phyloP scores from a whole-genome alignment of 2,113 vertebrate genomes.

The Ibidorhyncha struthersii region DNA sequence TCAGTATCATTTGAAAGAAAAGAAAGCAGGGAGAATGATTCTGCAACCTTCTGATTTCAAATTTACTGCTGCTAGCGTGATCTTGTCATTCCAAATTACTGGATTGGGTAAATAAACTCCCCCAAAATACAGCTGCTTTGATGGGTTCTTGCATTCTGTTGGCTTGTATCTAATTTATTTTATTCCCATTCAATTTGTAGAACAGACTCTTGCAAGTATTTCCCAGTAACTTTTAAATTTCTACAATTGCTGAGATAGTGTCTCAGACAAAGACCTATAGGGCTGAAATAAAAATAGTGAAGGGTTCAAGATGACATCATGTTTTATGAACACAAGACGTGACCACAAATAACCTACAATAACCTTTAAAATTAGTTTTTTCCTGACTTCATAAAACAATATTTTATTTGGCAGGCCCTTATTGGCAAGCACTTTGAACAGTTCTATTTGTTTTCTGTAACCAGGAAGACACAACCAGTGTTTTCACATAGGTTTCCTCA shows the following conservation, averaged over 20 bases:
- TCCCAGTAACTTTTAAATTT: constrained; percentile 62
- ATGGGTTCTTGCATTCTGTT: constrained; percentile 39
- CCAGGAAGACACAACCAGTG: constrained; percentile 84
- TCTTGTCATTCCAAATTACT: not conserved
- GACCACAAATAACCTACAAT: constrained; percentile 86
- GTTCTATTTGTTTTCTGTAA: constrained; percentile 87
- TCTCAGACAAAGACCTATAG: constrained; percentile 73
- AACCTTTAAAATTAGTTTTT: constrained; percentile 88
- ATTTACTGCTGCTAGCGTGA: not conserved
- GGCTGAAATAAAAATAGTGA: constrained; percentile 76
- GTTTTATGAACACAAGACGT: constrained; percentile 78
- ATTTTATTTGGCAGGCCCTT: constrained; percentile 82
- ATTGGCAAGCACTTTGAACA: constrained; percentile 75
- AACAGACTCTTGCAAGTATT: constrained; percentile 44
- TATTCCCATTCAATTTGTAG: constrained; percentile 54
- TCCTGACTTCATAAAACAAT: constrained; percentile 87
- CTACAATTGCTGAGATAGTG: constrained; percentile 61
- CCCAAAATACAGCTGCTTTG: constrained; percentile 6
- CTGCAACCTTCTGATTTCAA: not conserved
- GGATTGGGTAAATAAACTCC: not conserved
- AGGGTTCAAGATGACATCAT: constrained; percentile 80
- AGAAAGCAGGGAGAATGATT: not conserved
- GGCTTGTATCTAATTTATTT: constrained; percentile 5
- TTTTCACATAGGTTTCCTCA: constrained; percentile 84
- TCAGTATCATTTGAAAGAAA: not conserved